Conservation (phyloP, 2,113 vertebrate genomes). For the Falcunculus frontatus region DNA sequence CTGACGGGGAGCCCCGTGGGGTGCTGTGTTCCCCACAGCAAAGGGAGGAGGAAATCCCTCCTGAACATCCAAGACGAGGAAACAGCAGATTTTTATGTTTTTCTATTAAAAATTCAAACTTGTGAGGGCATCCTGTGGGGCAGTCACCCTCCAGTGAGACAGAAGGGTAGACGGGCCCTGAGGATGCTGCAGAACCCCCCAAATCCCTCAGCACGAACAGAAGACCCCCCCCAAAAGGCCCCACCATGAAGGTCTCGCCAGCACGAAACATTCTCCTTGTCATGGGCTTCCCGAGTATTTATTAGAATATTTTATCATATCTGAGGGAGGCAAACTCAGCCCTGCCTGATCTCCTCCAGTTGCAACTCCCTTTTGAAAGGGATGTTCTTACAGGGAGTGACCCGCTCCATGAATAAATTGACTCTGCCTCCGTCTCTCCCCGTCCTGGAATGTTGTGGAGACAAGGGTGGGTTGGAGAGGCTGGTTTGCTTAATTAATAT, state of each 20-base stretch:
- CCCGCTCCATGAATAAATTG: background rate
- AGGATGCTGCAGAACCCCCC: background rate
- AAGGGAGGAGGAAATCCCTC: background rate
- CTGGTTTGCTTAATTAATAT: background rate
- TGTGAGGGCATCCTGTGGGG: background rate
- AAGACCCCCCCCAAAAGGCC: background rate
- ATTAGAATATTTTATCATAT: conserved; percentile 40
- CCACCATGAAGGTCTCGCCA: accelerated
- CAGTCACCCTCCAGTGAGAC: background rate
- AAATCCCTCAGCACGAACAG: accelerated
- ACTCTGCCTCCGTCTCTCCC: background rate
- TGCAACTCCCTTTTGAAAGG: background rate
- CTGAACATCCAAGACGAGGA: background rate
- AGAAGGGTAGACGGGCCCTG: accelerated
- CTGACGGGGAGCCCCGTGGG: accelerated
- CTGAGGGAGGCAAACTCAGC: conserved; percentile 17
- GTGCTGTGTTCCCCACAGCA: background rate
- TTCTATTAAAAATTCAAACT: background rate
- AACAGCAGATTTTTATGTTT: background rate
- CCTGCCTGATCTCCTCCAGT: background rate
- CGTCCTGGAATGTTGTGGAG: background rate
- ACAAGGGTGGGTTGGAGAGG: background rate
- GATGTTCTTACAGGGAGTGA: background rate
- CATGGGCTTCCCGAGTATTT: background rate
- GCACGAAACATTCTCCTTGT: background rate